Percentiles rank a stretch among this genome's conserved stretches.
Evolutionary conservation across 2,888 invertebrate species (phyloP).

Genomic region (Xanthia icteritia): DNA sequence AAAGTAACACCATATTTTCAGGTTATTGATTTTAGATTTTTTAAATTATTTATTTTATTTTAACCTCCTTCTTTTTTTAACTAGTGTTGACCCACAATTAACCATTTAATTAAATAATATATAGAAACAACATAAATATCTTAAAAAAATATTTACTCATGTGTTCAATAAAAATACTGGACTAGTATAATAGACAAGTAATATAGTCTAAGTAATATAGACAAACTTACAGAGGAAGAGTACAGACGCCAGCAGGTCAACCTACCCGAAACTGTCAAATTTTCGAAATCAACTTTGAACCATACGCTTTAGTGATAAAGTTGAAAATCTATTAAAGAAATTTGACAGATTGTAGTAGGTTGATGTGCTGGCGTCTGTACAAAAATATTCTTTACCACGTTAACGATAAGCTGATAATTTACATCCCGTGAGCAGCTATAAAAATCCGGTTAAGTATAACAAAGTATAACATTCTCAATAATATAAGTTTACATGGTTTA

Average conservation of each 20-base stretch:
- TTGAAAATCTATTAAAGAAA: too few relatives aligned
- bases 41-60: too few relatives aligned
- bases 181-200: slow-evolving; percentile 49
- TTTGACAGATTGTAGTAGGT: too few relatives aligned
- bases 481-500: background rate
- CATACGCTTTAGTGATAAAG: too few relatives aligned
- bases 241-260: too few relatives aligned
- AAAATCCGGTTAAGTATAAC: background rate
- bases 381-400: slow-evolving; percentile 4
- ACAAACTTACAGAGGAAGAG: slow-evolving; percentile 11
- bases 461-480: background rate
- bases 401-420: background rate
- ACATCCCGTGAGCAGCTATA: slow-evolving; percentile 12
- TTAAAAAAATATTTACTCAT: slow-evolving; percentile 35
- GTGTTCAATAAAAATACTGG: slow-evolving; percentile 33
- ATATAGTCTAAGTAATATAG: too few relatives aligned
- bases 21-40: too few relatives aligned
- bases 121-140: background rate
- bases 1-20: too few relatives aligned
- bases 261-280: too few relatives aligned
- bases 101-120: background rate
- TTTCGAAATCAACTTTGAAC: too few relatives aligned
- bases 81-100: background rate
- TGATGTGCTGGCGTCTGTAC: too few relatives aligned
- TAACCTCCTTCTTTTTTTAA: background rate